Percentiles rank a stretch among this genome's conserved stretches.
Evolutionary conservation across 2,113 vertebrate genomes (phyloP).

Genomic region (Pelvicachromis taeniatus): DNA sequence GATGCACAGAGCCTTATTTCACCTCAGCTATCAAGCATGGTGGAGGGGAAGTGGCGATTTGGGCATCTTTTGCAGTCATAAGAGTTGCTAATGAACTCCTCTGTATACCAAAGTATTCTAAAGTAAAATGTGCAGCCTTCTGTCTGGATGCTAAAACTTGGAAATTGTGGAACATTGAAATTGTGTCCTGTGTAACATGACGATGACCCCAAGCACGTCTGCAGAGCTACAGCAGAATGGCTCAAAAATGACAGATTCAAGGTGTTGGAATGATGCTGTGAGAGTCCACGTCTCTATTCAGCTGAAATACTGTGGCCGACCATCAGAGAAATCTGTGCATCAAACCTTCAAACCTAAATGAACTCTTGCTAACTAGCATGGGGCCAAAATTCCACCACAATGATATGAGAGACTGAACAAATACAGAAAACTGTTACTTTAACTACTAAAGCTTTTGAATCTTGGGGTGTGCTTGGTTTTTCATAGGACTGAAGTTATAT

Average conservation of each 20-base stretch:
- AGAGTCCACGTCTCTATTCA: rapidly evolving
- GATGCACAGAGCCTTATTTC: background rate
- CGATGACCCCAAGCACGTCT: background rate
- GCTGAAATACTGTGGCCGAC: background rate
- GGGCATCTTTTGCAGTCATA: background rate
- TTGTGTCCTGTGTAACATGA: background rate
- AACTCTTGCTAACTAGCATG: background rate
- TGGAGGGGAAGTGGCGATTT: background rate
- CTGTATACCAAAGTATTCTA: background rate
- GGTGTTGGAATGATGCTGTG: background rate
- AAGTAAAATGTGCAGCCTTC: background rate
- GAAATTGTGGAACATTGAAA: background rate
- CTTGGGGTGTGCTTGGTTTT: too few relatives aligned
- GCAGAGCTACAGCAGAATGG: background rate
- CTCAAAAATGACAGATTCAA: background rate
- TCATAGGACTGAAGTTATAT: too few relatives aligned
- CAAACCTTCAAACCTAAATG: background rate
- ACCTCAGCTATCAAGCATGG: background rate
- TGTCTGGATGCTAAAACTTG: background rate
- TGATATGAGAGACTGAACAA: background rate
- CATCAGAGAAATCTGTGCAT: background rate
- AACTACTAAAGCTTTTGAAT: background rate
- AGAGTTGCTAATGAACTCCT: background rate
- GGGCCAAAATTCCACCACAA: background rate
- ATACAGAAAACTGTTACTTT: background rate